Evolutionary conservation across 2,797 vertebrate species (phyloP).

Genomic region (Pagetopsis macropterus): DNA sequence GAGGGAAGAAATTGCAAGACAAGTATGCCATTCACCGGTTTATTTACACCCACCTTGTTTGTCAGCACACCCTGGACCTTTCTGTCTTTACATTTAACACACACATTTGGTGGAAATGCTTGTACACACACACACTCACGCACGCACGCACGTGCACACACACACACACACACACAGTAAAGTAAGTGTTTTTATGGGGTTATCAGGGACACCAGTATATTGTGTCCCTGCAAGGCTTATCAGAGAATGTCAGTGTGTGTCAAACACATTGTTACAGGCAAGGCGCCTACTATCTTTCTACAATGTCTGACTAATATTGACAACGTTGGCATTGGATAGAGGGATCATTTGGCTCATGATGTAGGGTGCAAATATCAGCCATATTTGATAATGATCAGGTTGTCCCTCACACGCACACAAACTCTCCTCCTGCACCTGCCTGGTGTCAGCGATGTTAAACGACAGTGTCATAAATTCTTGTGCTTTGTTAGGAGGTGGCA

Average conservation of each 20-base stretch:
- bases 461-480: slow-evolving; percentile 72
- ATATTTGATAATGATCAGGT: slow-evolving; percentile 45
- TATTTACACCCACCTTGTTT: slow-evolving; percentile 67
- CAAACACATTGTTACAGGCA: slow-evolving; percentile 23
- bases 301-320: slow-evolving; percentile 35
- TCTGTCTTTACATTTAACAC: slow-evolving; percentile 46
- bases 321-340: not conserved
- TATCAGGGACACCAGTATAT: slow-evolving; percentile 57
- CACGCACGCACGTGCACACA: not conserved
- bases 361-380: slow-evolving; percentile 10
- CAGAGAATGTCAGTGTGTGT: slow-evolving; percentile 29
- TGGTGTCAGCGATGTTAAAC: slow-evolving; percentile 61
- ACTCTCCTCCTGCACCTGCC: slow-evolving; percentile 68
- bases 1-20: slow-evolving; percentile 50
- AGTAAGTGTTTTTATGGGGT: slow-evolving; percentile 50
- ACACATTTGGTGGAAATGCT: slow-evolving; percentile 44
- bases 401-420: slow-evolving; percentile 9
- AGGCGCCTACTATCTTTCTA: slow-evolving; percentile 25
- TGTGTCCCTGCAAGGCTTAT: slow-evolving; percentile 53
- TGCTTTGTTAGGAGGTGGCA: slow-evolving; percentile 76
- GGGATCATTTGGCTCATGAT: slow-evolving; percentile 23
- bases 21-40: slow-evolving; percentile 63
- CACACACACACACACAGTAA: slow-evolving; percentile 40
- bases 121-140: slow-evolving; percentile 24
- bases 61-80: slow-evolving; percentile 44